Conservation (phyloP, 2,888 invertebrate species). For the Rhagium mordax region DNA sequence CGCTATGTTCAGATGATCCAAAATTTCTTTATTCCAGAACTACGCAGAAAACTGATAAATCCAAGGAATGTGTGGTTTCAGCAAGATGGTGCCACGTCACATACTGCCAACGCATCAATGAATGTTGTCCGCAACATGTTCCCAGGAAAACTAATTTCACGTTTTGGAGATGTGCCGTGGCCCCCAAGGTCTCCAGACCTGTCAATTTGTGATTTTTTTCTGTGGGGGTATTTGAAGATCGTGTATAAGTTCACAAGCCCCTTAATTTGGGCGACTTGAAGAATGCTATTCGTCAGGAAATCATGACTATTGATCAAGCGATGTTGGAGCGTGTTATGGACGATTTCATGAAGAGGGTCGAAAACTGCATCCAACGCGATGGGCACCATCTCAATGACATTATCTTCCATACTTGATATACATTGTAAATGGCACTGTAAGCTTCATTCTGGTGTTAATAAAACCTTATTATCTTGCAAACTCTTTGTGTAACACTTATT, state of each 20-base stretch:
- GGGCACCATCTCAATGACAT: background rate
- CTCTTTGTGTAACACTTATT: too few species aligned
- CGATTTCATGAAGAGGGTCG: background rate
- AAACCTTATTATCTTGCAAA: too few species aligned
- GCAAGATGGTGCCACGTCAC: background rate
- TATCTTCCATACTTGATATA: background rate
- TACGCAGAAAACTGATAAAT: background rate
- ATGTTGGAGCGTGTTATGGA: background rate
- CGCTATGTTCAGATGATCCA: background rate
- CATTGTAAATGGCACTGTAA: too few species aligned
- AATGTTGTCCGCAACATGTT: background rate
- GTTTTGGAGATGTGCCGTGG: background rate
- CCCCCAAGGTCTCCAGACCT: too few species aligned
- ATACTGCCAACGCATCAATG: background rate
- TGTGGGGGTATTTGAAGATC: conserved; percentile 1
- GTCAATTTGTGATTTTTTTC: background rate
- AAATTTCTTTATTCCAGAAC: background rate
- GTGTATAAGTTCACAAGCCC: background rate
- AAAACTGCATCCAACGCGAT: conserved; percentile 11
- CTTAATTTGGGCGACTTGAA: background rate
- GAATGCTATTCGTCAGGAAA: background rate
- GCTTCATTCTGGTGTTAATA: too few species aligned
- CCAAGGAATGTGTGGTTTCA: background rate
- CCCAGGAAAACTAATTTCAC: background rate
- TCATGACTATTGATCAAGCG: background rate